A percentile compares a stretch with the other conserved stretches of the same genome.
phyloP scores from a whole-genome alignment of 2,797 vertebrate species.

The Eutrigla gurnardus region DNA sequence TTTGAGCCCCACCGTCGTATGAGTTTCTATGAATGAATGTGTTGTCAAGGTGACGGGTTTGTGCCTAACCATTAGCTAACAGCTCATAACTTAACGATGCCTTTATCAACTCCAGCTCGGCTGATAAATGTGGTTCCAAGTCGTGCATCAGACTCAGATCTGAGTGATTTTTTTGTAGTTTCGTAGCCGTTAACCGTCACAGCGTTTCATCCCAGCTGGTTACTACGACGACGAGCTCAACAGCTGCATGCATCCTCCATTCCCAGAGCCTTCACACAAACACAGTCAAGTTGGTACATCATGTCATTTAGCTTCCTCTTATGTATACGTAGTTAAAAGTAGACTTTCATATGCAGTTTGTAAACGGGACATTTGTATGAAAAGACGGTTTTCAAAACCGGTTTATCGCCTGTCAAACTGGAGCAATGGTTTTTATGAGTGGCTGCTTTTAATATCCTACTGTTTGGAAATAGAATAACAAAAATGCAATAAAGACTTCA shows the following conservation, averaged over 20 bases:
- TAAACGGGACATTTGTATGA: conserved; percentile 61
- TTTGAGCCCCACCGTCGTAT: too few species aligned
- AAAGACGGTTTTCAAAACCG: conserved; percentile 43
- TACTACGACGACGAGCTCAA: conserved; percentile 14
- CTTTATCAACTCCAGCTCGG: conserved; percentile 56
- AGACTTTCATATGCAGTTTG: conserved; percentile 58
- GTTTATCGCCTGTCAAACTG: conserved; percentile 35
- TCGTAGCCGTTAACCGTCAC: conserved; percentile 15
- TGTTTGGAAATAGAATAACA: conserved; percentile 83
- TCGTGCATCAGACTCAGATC: conserved; percentile 19
- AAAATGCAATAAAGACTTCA: conserved; percentile 85
- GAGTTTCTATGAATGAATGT: conserved; percentile 53
- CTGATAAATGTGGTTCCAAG: conserved; percentile 6
- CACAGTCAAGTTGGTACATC: conserved; percentile 36
- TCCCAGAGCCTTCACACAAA: conserved; percentile 2
- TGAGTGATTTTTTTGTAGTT: conserved; percentile 17
- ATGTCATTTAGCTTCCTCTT: conserved; percentile 37
- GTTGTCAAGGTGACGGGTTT: conserved; percentile 23
- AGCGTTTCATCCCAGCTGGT: conserved; percentile 20
- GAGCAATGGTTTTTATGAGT: conserved; percentile 37
- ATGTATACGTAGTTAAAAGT: conserved; percentile 43
- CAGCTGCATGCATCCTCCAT: conserved; percentile 37
- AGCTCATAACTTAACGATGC: conserved; percentile 49
- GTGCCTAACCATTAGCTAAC: conserved; percentile 45
- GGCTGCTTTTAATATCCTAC: conserved; percentile 74